Percentiles rank a stretch among this genome's conserved stretches.
Evolutionary conservation across 2,113 vertebrate genomes (phyloP).

Genomic region (Cisticola juncidis): DNA sequence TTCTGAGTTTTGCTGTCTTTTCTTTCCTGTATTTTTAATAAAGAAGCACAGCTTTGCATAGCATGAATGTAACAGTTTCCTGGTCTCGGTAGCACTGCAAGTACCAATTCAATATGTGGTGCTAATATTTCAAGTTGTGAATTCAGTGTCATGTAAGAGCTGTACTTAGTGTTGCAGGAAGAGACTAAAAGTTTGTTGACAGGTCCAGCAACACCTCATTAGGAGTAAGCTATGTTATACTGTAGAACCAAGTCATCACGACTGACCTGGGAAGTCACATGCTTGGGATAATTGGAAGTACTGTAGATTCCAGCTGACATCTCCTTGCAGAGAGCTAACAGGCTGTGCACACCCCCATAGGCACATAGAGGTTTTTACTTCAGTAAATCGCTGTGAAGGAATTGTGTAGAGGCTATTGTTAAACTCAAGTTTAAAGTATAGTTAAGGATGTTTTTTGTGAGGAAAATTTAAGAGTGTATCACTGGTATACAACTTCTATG

Average conservation of each 20-base stretch:
- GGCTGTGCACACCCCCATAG: background rate
- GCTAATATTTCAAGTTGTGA: background rate
- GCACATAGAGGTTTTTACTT: background rate
- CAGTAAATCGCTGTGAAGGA: background rate
- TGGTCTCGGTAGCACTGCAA: background rate
- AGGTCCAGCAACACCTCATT: background rate
- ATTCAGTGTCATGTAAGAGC: background rate
- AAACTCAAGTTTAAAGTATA: background rate
- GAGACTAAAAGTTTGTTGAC: background rate
- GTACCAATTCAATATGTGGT: background rate
- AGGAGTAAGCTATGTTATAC: background rate
- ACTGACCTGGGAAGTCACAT: background rate
- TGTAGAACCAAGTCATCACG: background rate
- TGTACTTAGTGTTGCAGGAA: background rate
- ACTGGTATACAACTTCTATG: background rate
- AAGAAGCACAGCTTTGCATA: background rate
- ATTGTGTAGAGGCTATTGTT: background rate
- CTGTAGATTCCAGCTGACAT: background rate
- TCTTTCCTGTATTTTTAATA: background rate
- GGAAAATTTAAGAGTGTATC: background rate
- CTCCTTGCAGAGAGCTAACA: background rate
- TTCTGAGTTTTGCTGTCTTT: background rate
- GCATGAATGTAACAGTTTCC: background rate
- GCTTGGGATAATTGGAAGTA: background rate
- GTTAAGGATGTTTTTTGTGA: background rate